Evolutionary conservation across 2,888 invertebrate genomes (phyloP).

Genomic region (Eucera pruinosa): DNA sequence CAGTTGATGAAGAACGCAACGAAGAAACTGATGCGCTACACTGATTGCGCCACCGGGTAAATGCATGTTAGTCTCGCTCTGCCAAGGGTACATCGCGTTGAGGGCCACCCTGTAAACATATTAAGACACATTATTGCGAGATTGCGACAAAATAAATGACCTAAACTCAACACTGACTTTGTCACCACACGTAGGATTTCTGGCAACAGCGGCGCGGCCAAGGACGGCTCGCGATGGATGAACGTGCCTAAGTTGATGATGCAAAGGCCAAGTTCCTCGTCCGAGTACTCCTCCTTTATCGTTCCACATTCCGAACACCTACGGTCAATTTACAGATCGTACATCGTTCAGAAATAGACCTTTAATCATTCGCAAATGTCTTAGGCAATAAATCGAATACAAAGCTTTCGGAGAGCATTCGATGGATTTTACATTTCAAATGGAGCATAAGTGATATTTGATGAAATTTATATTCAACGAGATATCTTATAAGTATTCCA

Average conservation of each 20-base stretch:
- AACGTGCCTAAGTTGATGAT: slow-evolving; percentile 97
- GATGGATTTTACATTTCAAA: too few relatives aligned
- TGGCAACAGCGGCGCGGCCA: slow-evolving; percentile 97
- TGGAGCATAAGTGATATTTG: too few relatives aligned
- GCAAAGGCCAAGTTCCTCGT: slow-evolving; percentile 97
- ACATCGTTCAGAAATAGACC: not conserved
- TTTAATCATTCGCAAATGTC: too few relatives aligned
- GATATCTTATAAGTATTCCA: too few relatives aligned
- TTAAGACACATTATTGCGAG: not conserved
- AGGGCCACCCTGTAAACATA: slow-evolving; percentile 88
- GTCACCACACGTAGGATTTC: slow-evolving; percentile 95
- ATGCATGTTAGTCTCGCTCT: slow-evolving; percentile 93
- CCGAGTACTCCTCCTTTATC: slow-evolving; percentile 95
- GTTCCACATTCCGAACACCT: slow-evolving; percentile 96
- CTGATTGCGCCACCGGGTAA: slow-evolving; percentile 97
- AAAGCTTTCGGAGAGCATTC: too few relatives aligned
- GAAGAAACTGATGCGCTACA: slow-evolving; percentile 98
- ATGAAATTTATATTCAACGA: too few relatives aligned
- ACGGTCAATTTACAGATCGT: not conserved
- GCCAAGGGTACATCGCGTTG: slow-evolving; percentile 94
- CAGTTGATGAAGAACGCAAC: slow-evolving; percentile 98
- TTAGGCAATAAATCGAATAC: too few relatives aligned
- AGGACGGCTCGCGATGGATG: slow-evolving; percentile 96
- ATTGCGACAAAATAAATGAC: not conserved
- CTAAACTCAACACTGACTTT: slow-evolving; percentile 86